phyloP scores from a whole-genome alignment of 2,797 vertebrate genomes.

The Halcyon smyrnensis region DNA sequence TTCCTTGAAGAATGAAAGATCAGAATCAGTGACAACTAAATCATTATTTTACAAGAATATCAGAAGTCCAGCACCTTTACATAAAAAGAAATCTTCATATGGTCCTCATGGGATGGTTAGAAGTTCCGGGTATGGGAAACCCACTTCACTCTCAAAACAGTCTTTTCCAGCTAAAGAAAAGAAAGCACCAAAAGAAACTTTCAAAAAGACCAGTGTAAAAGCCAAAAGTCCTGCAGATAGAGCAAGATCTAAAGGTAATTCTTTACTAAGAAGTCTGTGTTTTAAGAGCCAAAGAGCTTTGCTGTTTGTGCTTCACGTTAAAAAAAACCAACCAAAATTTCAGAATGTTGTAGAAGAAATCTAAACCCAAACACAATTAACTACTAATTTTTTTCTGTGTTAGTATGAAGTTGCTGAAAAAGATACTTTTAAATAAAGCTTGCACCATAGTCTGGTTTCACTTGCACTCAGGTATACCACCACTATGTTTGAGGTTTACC shows the following conservation, averaged over 20 bases:
- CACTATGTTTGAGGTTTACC: background rate
- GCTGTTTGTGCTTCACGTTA: background rate
- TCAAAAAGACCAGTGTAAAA: conserved; percentile 62
- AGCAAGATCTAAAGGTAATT: conserved; percentile 77
- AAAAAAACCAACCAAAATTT: no score
- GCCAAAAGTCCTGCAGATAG: conserved; percentile 57
- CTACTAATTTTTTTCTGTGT: background rate
- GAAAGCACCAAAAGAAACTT: conserved; percentile 69
- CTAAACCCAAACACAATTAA: background rate
- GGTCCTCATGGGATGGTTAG: conserved; percentile 66
- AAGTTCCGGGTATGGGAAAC: conserved; percentile 80
- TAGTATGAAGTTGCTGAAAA: background rate
- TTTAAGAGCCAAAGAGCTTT: background rate
- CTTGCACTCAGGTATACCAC: background rate
- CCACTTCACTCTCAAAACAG: conserved; percentile 66
- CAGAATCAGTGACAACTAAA: conserved; percentile 38
- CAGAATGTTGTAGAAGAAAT: background rate
- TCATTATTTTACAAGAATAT: conserved; percentile 50
- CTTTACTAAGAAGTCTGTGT: background rate
- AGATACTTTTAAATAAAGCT: background rate
- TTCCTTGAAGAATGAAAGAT: conserved; percentile 51
- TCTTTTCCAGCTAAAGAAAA: conserved; percentile 66
- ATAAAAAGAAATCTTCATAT: conserved; percentile 73
- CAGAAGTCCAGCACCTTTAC: conserved; percentile 63
- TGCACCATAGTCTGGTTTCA: background rate